Conservation (phyloP, 2,113 vertebrate species). For the Siniperca chuatsi region DNA sequence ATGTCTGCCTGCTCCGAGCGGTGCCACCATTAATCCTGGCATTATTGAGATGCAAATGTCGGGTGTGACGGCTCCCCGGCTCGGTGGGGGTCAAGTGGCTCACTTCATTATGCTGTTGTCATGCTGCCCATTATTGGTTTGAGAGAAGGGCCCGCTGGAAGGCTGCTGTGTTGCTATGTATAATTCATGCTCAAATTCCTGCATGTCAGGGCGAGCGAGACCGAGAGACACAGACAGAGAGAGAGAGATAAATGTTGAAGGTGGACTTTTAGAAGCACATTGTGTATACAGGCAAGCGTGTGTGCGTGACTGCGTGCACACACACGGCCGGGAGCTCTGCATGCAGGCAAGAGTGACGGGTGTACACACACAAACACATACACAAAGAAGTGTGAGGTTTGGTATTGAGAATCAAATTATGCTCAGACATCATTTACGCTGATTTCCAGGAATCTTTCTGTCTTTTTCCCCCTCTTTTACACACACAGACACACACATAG, state of each 20-base stretch:
- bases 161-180: conserved; percentile 82
- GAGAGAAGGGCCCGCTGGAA: conserved; percentile 69
- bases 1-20: conserved; percentile 29
- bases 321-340: background rate
- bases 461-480: background rate
- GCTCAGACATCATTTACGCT: conserved; percentile 48
- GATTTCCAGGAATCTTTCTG: conserved; percentile 39
- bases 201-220: conserved; percentile 71
- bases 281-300: conserved; percentile 36
- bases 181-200: conserved; percentile 86
- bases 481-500: conserved; percentile 8
- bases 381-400: conserved; percentile 31
- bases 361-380: background rate
- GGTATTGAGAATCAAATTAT: conserved; percentile 57
- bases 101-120: conserved; percentile 86
- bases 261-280: conserved; percentile 53
- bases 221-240: background rate
- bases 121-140: conserved; percentile 81
- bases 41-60: conserved; percentile 87
- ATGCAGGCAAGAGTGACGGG: background rate
- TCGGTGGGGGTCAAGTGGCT: conserved; percentile 84
- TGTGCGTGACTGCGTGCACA: conserved; percentile 35
- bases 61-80: conserved; percentile 76
- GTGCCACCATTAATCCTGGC: conserved; percentile 77
- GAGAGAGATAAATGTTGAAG: conserved; percentile 44